Conservation (phyloP, 30 jellyfish, hydroid and myxozoan genomes). For the Aurelia aurita region DNA sequence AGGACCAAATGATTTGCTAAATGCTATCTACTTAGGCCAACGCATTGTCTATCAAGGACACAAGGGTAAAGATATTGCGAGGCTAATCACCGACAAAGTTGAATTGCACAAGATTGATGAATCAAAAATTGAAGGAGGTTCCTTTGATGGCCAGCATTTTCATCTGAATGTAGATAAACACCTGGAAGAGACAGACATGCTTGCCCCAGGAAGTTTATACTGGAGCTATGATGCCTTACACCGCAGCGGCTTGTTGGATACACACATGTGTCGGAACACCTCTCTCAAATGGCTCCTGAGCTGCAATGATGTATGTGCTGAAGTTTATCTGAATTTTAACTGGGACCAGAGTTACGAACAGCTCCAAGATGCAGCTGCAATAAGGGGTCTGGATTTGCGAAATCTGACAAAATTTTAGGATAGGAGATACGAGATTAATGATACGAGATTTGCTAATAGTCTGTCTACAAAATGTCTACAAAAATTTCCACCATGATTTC, state of each 20-base stretch:
- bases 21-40: neutral
- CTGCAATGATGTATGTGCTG: constrained; percentile 2
- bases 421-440: too few species aligned
- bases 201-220: neutral
- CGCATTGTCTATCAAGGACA: constrained; percentile 11
- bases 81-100: constrained; percentile 6
- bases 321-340: too few species aligned
- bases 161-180: neutral
- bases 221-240: constrained; percentile 39
- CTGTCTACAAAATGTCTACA: too few species aligned
- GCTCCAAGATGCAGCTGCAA: neutral
- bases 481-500: too few species aligned
- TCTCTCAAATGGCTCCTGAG: neutral
- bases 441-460: too few species aligned
- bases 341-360: neutral
- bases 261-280: neutral
- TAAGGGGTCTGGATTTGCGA: neutral
- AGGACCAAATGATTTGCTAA: too few species aligned
- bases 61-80: constrained; percentile 7
- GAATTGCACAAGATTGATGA: neutral
- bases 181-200: neutral
- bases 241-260: constrained; percentile 23
- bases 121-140: constrained; percentile 13
- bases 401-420: too few species aligned
- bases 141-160: constrained; percentile 27